Percentiles rank a stretch among this genome's conserved stretches.
phyloP scores from a whole-genome alignment of 2,113 vertebrate species.

The Conger conger region DNA sequence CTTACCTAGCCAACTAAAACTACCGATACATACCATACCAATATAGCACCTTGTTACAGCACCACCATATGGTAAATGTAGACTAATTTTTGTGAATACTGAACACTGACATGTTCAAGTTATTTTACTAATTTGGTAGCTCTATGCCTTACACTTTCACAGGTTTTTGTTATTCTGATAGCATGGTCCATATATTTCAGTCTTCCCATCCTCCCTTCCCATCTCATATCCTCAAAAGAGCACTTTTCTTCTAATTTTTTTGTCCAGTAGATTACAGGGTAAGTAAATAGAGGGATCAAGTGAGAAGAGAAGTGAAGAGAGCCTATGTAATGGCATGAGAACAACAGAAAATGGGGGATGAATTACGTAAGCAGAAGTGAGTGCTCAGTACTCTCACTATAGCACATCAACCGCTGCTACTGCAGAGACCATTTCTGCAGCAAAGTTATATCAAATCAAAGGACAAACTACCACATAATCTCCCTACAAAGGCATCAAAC shows the following conservation, averaged over 20 bases:
- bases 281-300: not conserved
- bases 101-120: too few species aligned
- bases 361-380: constrained; percentile 45
- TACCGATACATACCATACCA: too few species aligned
- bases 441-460: not conserved
- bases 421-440: constrained; percentile 37
- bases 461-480: constrained; percentile 20
- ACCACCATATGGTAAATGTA: too few species aligned
- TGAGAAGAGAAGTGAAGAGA: constrained; percentile 23
- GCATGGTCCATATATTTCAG: not conserved
- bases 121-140: too few species aligned
- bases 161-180: not conserved
- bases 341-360: constrained; percentile 15
- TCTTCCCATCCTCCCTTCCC: not conserved
- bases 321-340: not conserved
- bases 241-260: constrained; percentile 41
- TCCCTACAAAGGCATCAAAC: constrained; percentile 26
- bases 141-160: too few species aligned
- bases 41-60: too few species aligned
- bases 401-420: constrained; percentile 45
- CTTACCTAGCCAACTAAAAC: too few species aligned
- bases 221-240: constrained; percentile 17
- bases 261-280: constrained; percentile 32
- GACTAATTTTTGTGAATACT: too few species aligned
- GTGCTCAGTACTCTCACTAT: constrained; percentile 35